Evolutionary conservation across 2,797 vertebrate species (phyloP).

Genomic region (Characodon lateralis): DNA sequence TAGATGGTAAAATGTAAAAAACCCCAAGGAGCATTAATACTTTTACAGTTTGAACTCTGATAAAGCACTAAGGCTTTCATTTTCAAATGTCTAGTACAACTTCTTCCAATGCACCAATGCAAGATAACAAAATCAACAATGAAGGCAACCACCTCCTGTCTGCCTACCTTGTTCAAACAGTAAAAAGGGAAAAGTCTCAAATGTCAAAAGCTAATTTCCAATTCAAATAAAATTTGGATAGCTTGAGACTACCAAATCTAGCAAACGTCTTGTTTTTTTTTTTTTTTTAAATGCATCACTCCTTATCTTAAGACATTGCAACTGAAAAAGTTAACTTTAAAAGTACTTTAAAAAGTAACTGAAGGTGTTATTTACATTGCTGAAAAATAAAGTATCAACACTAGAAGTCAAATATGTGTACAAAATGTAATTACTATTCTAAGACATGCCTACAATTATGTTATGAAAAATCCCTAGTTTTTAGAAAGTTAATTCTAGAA

Average conservation of each 20-base stretch:
- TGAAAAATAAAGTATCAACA: conserved; percentile 3
- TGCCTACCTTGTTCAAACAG: neutral
- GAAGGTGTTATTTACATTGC: neutral
- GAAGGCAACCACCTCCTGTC: neutral
- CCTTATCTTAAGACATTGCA: neutral
- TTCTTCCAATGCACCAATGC: neutral
- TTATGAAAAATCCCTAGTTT: neutral
- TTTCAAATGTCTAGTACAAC: neutral
- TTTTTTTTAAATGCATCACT: neutral
- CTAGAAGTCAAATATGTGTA: neutral
- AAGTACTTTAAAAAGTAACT: neutral
- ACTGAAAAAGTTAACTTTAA: neutral
- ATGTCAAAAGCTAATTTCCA: conserved; percentile 1
- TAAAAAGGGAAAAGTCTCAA: neutral
- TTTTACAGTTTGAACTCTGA: neutral
- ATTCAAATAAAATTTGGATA: conserved; percentile 20
- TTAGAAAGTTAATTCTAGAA: neutral
- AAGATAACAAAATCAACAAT: neutral
- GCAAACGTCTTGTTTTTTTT: neutral
- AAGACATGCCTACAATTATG: neutral
- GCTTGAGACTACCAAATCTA: neutral
- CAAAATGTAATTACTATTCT: neutral
- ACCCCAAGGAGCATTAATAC: neutral
- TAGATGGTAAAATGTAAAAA: neutral
- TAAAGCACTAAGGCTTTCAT: neutral